Percentiles rank a stretch among this genome's conserved stretches.
phyloP scores from a whole-genome alignment of 2,113 vertebrate species.

The Clarias magur region DNA sequence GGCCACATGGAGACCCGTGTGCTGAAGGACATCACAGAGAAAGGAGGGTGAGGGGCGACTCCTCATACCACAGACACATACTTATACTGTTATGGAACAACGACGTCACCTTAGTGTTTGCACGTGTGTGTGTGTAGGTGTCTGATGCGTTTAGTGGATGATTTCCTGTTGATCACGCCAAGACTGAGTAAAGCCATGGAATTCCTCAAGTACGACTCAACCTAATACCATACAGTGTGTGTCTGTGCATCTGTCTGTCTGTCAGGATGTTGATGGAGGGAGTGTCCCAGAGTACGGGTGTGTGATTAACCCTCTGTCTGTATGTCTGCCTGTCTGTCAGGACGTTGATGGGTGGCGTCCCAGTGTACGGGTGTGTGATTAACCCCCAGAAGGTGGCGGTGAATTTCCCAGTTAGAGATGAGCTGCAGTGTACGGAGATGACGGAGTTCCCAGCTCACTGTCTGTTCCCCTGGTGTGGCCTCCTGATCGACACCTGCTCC shows the following conservation, averaged over 20 bases:
- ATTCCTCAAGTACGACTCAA: conserved; percentile 81
- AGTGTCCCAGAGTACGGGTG: background rate
- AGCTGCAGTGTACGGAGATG: conserved; percentile 48
- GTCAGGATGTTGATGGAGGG: background rate
- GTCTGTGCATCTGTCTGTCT: background rate
- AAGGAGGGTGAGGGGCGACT: conserved; percentile 76
- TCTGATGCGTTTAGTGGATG: conserved; percentile 89
- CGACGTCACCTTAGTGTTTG: background rate
- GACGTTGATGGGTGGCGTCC: conserved; percentile 78
- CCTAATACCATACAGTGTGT: background rate
- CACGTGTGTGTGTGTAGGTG: conserved; percentile 67
- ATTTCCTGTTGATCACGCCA: conserved; percentile 91
- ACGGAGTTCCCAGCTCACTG: conserved; percentile 70
- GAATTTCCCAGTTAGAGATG: conserved; percentile 79
- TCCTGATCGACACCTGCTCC: conserved; percentile 80
- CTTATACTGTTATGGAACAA: background rate
- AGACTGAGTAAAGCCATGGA: conserved; percentile 76
- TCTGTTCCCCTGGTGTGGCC: conserved; percentile 89
- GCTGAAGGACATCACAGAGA: conserved; percentile 65
- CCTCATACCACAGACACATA: background rate
- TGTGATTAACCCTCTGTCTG: background rate
- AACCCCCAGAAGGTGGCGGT: conserved; percentile 84
- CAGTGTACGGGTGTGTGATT: conserved; percentile 84
- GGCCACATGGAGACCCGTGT: conserved; percentile 89
- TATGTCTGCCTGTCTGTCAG: conserved; percentile 62